Evolutionary conservation across 2,888 invertebrate genomes (phyloP).

Genomic region (Caenorhabditis panamensis): DNA sequence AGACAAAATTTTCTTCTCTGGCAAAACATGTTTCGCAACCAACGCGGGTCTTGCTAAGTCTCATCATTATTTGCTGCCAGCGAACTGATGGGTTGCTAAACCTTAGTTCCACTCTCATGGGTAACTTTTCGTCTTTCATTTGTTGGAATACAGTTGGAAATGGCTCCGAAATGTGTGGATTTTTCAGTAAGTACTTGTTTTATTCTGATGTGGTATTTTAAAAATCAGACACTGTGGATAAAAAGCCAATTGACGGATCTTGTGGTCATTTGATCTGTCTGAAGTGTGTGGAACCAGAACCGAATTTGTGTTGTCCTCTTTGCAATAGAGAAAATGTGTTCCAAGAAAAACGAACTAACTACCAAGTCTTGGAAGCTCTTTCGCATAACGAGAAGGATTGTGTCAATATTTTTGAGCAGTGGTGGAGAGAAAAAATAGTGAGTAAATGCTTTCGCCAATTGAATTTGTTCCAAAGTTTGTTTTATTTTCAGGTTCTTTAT

Average conservation of each 20-base stretch:
- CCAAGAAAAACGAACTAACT: background rate
- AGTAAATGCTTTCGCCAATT: background rate
- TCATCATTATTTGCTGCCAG: too few species aligned
- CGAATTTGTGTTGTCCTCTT: background rate
- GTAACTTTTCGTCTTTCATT: too few species aligned
- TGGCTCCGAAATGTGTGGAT: too few species aligned
- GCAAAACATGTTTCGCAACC: too few species aligned
- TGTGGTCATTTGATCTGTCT: background rate
- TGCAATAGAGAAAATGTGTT: background rate
- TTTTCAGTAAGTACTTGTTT: too few species aligned
- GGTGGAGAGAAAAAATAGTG: background rate
- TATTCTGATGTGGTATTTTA: background rate
- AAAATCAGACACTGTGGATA: background rate
- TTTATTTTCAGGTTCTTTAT: background rate
- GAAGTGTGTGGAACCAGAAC: background rate
- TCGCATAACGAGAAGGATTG: background rate
- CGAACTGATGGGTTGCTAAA: too few species aligned
- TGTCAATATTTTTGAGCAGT: background rate
- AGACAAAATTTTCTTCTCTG: too few species aligned
- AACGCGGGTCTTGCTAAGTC: too few species aligned
- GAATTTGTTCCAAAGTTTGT: background rate
- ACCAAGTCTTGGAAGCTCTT: background rate
- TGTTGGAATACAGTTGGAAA: too few species aligned
- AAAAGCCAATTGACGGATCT: background rate
- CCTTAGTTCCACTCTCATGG: too few species aligned